Evolutionary conservation across 1,140 invertebrate genomes (phyloP).

Genomic region (Bombyx mori): DNA sequence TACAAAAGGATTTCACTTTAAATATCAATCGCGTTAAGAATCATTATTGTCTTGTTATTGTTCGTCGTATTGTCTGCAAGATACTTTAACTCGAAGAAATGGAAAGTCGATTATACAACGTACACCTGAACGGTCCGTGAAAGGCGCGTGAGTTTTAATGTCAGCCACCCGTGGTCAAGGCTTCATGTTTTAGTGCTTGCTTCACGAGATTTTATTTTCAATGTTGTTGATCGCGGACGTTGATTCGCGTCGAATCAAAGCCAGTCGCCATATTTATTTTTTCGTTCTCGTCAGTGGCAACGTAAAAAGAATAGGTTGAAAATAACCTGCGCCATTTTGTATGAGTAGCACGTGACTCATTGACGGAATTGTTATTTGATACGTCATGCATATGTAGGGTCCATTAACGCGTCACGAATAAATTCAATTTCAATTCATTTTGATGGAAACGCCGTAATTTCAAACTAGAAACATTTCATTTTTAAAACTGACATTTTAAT

Average conservation of each 20-base stretch:
- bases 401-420: too few species aligned
- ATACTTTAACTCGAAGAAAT: constrained; percentile 40
- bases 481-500: too few species aligned
- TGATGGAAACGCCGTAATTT: too few species aligned
- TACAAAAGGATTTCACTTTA: not conserved
- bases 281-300: too few species aligned
- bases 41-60: not conserved
- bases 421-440: too few species aligned
- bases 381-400: too few species aligned
- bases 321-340: not conserved
- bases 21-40: not conserved
- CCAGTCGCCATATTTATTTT: not conserved
- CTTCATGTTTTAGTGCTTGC: constrained; percentile 50
- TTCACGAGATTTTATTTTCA: constrained; percentile 42
- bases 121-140: constrained; percentile 59
- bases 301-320: too few species aligned
- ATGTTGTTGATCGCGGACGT: constrained; percentile 19
- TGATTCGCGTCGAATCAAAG: constrained; percentile 12
- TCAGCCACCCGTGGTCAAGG: constrained; percentile 66
- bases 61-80: not conserved
- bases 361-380: too few species aligned
- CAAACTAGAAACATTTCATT: not conserved
- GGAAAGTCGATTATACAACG: constrained; percentile 67
- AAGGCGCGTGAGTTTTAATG: constrained; percentile 61
- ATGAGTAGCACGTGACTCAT: too few species aligned